phyloP scores from a whole-genome alignment of 1,140 invertebrate species.

The Epicauta chinensis region DNA sequence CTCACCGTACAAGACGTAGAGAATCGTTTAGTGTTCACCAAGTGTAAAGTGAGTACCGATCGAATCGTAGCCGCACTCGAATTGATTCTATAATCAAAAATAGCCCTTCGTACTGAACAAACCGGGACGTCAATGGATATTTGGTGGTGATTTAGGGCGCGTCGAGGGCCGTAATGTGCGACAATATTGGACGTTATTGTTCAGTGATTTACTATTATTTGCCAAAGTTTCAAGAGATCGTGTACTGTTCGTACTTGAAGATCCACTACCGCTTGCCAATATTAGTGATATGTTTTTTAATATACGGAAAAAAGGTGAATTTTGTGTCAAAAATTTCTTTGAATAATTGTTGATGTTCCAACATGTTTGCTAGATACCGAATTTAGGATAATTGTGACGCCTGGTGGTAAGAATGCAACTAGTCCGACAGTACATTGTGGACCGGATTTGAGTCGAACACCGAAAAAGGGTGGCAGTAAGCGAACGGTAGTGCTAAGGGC shows the following conservation, averaged over 20 bases:
- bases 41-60: constrained; percentile 61
- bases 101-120: constrained; percentile 74
- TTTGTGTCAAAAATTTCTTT: not conserved
- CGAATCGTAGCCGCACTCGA: too few relatives aligned
- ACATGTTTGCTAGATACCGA: constrained; percentile 53
- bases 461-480: constrained; percentile 54
- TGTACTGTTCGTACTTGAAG: constrained; percentile 79
- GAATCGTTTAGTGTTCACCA: constrained; percentile 75
- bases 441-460: constrained; percentile 50
- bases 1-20: constrained; percentile 75
- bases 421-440: constrained; percentile 63
- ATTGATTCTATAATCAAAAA: constrained; percentile 27
- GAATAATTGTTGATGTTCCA: not conserved
- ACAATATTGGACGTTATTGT: constrained; percentile 76
- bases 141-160: constrained; percentile 73
- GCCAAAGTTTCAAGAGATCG: constrained; percentile 77
- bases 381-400: constrained; percentile 59
- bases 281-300: constrained; percentile 78
- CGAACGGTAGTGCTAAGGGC: constrained; percentile 67
- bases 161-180: constrained; percentile 74
- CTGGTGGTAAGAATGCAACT: constrained; percentile 48
- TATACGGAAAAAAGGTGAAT: constrained; percentile 69
- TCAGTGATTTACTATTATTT: constrained; percentile 76
- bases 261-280: constrained; percentile 67
- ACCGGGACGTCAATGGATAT: constrained; percentile 79